A percentile compares a stretch with the other conserved stretches of the same genome.
These are phyloP conservation scores for Syrphus vitripennis DNA, from an alignment of 2,888 invertebrate genomes.

Conservation along the genomic window DNA sequence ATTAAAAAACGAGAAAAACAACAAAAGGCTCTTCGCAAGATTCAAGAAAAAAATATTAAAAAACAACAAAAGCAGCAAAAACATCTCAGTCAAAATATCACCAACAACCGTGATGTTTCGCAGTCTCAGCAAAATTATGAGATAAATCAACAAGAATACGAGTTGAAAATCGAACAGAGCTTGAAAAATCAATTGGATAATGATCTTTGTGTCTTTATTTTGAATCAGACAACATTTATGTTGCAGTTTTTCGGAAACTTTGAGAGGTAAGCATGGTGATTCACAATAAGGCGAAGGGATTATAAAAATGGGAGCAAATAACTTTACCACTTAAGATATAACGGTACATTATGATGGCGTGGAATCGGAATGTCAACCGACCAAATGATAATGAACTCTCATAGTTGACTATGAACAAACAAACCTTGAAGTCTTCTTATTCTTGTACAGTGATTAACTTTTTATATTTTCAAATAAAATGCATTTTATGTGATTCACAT, in stretches of 20 bases:
- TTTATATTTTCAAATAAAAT: neutral
- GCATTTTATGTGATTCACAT: neutral
- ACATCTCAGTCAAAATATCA: constrained; percentile 16
- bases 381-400: constrained; percentile 42
- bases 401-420: constrained; percentile 14
- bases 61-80: constrained; percentile 72
- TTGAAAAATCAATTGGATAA: constrained; percentile 84
- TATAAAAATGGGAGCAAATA: neutral
- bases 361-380: constrained; percentile 26
- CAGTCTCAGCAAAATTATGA: constrained; percentile 56
- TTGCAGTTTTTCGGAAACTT: constrained; percentile 91
- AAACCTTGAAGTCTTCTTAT: constrained; percentile 9
- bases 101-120: constrained; percentile 5
- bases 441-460: neutral
- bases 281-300: neutral
- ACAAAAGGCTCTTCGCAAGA: constrained; percentile 75
- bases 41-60: constrained; percentile 76
- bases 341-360: neutral
- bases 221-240: constrained; percentile 89
- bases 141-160: constrained; percentile 75
- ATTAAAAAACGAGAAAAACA: constrained; percentile 75
- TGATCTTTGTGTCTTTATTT: constrained; percentile 86
- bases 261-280: constrained; percentile 84
- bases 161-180: constrained; percentile 78
- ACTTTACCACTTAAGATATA: neutral